Percentiles rank a stretch among this genome's conserved stretches.
phyloP scores from a whole-genome alignment of 2,888 invertebrate genomes.

The Drepana falcataria region DNA sequence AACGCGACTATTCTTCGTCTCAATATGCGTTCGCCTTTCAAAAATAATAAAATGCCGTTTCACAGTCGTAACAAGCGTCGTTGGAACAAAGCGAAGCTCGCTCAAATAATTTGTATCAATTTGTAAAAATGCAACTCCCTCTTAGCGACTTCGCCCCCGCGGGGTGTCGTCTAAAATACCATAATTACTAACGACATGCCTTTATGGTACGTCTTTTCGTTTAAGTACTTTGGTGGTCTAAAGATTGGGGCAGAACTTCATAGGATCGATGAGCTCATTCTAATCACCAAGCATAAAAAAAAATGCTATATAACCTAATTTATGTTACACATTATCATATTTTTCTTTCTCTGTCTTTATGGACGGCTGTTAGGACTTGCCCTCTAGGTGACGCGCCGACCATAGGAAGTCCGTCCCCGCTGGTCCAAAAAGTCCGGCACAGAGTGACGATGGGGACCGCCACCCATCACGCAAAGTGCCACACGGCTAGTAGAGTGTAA shows the following conservation, averaged over 20 bases:
- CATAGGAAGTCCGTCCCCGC: too few relatives aligned
- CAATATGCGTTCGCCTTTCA: slow-evolving; percentile 30
- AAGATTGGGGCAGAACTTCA: neutral
- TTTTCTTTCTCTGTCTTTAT: too few relatives aligned
- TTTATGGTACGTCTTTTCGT: slow-evolving; percentile 11
- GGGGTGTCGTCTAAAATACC: slow-evolving; percentile 40
- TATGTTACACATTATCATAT: too few relatives aligned
- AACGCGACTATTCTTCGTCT: slow-evolving; percentile 17
- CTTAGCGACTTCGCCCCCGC: slow-evolving; percentile 37
- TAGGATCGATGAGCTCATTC: neutral
- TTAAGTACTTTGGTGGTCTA: neutral
- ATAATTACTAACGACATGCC: slow-evolving; percentile 59
- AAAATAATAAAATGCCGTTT: slow-evolving; percentile 77
- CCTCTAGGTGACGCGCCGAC: too few relatives aligned
- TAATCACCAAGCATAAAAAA: neutral
- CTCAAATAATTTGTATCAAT: slow-evolving; percentile 80
- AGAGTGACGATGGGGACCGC: too few relatives aligned
- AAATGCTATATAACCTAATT: too few relatives aligned
- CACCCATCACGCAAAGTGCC: too few relatives aligned
- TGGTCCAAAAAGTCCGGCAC: too few relatives aligned
- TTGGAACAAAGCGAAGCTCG: slow-evolving; percentile 76
- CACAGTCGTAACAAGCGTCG: slow-evolving; percentile 76
- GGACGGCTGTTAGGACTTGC: too few relatives aligned
- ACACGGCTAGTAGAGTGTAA: too few relatives aligned
- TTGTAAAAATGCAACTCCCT: slow-evolving; percentile 75